A percentile compares a stretch with the other conserved stretches of the same genome.
Conservation (phyloP, 2,888 invertebrate genomes). For the Orchesellides sinensis region DNA sequence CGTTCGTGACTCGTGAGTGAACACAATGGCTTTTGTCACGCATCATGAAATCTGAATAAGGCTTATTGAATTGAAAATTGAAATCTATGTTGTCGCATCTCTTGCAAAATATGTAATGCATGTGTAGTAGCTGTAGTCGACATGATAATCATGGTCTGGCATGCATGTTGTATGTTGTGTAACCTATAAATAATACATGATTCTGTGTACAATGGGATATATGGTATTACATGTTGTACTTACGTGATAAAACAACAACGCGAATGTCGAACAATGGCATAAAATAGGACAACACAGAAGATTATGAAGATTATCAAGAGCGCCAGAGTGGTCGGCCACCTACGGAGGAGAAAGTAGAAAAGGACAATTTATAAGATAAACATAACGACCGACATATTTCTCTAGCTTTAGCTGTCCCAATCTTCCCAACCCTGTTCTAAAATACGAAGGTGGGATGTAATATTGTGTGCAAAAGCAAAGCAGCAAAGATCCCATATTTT, state of each 20-base stretch:
- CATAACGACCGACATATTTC: too few species aligned
- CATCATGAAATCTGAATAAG: constrained; percentile 39
- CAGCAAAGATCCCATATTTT: too few species aligned
- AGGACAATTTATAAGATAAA: too few species aligned
- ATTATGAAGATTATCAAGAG: constrained; percentile 90
- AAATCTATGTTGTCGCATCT: constrained; percentile 41
- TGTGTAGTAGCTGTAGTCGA: too few species aligned
- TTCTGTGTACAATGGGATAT: too few species aligned
- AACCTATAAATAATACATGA: too few species aligned
- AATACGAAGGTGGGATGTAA: too few species aligned
- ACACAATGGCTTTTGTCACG: constrained; percentile 47
- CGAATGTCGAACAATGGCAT: constrained; percentile 92
- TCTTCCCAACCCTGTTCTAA: too few species aligned
- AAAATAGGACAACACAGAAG: constrained; percentile 91
- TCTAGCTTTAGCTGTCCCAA: too few species aligned
- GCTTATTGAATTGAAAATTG: constrained; percentile 32
- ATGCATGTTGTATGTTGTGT: not conserved
- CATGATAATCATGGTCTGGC: not conserved
- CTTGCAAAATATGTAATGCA: too few species aligned
- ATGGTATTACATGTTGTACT: too few species aligned
- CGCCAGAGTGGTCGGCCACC: constrained; percentile 94
- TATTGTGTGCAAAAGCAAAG: too few species aligned
- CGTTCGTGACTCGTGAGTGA: constrained; percentile 1
- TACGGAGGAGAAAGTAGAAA: constrained; percentile 76
- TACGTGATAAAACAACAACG: constrained; percentile 91